Base-by-base conservation (phyloP, 2,888 invertebrate species). In the Sepioteuthis lessoniana region DNA sequence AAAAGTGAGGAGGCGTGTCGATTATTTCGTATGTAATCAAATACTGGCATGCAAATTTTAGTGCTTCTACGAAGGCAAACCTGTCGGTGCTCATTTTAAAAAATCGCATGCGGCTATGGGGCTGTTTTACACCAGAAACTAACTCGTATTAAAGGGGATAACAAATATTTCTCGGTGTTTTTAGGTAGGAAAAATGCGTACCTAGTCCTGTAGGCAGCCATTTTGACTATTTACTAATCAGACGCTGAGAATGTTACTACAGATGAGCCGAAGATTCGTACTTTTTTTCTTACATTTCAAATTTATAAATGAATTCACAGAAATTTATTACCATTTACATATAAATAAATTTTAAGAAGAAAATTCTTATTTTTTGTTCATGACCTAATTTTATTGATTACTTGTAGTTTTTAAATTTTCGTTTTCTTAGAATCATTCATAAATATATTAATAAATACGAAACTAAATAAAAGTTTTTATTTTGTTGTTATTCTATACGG, bases 201-300 rank as follows among this genome's bases (percentile, higher is more conserved):
- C 96, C 96, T 95, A 90, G 96, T 96, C 94, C 95, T 96, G 95
- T 96, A 96, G 94, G 95, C 95, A 94, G 96, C 96, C 96, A 96
- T 96, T 94, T 95, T 96, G 94, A 92, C 94, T 95, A 95, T 95
- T 95, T 95, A 95, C 95, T 76, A 76, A 76, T 4, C 76, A 55
- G n/a, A 76, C 76, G 76, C 76, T n/a, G n/a, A 19, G n/a, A n/a
- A 35, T n/a, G 76, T 76, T 19, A 0, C 16, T 16, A n/a, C 8
- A 13, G 4, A n/a, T 13, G 2, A 76, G 76, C 76, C 76, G n/a
- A 7, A n/a, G n/a, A 35, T 76, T 76, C 76, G 76, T 35, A 76
- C n/a, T 76, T 8, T 35, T 76, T 76, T 35, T 76, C 7, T 60
- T 5, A 28, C 25, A 55, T 55, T 1, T 25, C 21, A 55, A 76